These are phyloP conservation scores for Oreochromis tanganicae DNA, from an alignment of 2,113 vertebrate species.

Conservation along the genomic window DNA sequence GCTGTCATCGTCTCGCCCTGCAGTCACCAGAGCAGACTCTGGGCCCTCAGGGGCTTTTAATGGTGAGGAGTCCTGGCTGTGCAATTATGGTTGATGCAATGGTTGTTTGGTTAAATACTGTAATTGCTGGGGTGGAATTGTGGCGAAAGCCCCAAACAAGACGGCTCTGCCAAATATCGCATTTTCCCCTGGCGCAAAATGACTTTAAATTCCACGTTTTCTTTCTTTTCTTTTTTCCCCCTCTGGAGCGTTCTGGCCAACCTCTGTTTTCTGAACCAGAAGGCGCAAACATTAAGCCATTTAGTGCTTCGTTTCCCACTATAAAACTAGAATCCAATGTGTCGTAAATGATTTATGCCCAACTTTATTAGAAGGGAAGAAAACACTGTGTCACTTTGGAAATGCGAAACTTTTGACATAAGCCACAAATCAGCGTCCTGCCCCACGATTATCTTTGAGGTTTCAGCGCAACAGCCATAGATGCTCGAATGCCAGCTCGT, in stretches of 20 bases:
- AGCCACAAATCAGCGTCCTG: slow-evolving; percentile 7
- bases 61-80: slow-evolving; percentile 29
- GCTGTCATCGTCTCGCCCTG: neutral
- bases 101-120: slow-evolving; percentile 52
- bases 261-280: slow-evolving; percentile 17
- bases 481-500: neutral
- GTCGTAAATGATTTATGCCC: neutral
- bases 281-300: neutral
- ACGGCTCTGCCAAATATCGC: slow-evolving; percentile 14
- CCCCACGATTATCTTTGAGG: slow-evolving; percentile 16
- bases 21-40: neutral
- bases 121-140: slow-evolving; percentile 50
- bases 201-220: neutral
- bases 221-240: rapidly evolving
- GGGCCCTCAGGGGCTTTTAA: slow-evolving; percentile 24
- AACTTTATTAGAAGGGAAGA: neutral
- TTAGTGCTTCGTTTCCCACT: neutral
- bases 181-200: slow-evolving; percentile 10
- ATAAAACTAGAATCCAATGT: neutral
- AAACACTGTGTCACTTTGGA: neutral
- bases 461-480: neutral
- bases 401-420: neutral
- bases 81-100: slow-evolving; percentile 64
- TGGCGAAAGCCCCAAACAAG: slow-evolving; percentile 34
- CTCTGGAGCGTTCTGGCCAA: neutral